Evolutionary conservation across 1,140 invertebrate genomes (phyloP).

Genomic region (Zaprionus camerounensis): DNA sequence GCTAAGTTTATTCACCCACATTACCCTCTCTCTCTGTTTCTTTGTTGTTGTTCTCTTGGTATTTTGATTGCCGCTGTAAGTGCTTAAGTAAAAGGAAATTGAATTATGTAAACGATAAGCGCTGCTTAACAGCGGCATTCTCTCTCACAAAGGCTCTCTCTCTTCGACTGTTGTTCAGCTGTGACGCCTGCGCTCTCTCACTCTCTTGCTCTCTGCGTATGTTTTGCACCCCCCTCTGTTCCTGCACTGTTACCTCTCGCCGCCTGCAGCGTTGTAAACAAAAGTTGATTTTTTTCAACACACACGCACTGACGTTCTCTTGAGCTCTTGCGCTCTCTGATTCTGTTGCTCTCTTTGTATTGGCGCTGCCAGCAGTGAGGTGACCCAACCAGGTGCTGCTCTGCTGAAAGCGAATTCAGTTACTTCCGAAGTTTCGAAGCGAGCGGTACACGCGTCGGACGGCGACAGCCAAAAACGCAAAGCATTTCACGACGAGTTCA

Average conservation of each 20-base stretch:
- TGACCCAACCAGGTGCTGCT: conserved; percentile 69
- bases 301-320: conserved; percentile 23
- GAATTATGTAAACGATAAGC: conserved; percentile 64
- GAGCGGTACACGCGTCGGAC: conserved; percentile 54
- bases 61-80: conserved; percentile 54
- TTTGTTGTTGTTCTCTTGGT: conserved; percentile 31
- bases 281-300: conserved; percentile 49
- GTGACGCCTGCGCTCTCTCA: conserved; percentile 43
- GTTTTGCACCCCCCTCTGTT: conserved; percentile 23
- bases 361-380: conserved; percentile 39
- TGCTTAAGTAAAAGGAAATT: conserved; percentile 52
- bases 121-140: conserved; percentile 43
- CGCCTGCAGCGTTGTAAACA: conserved; percentile 60
- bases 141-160: conserved; percentile 12
- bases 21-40: background rate
- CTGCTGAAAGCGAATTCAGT: conserved; percentile 73
- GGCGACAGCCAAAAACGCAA: conserved; percentile 25
- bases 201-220: background rate
- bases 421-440: conserved; percentile 71
- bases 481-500: conserved; percentile 34
- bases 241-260: conserved; percentile 26
- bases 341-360: background rate
- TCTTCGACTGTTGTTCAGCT: conserved; percentile 33
- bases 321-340: conserved; percentile 19
- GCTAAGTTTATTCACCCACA: conserved; percentile 22